A percentile compares a stretch with the other conserved stretches of the same genome.
These are phyloP conservation scores for Cydia amplana DNA, from an alignment of 1,140 invertebrate species.

Conservation along the genomic window DNA sequence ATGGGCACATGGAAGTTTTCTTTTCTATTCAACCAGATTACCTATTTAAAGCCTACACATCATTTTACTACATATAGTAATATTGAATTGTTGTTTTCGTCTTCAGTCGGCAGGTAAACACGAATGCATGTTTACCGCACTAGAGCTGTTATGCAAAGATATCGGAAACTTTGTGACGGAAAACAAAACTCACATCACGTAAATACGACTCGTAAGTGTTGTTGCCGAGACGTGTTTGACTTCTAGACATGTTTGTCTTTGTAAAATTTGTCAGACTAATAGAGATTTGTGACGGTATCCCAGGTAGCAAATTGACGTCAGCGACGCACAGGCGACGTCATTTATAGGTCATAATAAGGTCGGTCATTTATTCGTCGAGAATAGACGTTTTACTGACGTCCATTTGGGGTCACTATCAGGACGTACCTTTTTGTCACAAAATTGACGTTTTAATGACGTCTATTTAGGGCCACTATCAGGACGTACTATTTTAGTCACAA, in stretches of 20 bases:
- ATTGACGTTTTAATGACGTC: too few species aligned
- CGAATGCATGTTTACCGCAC: constrained; percentile 50
- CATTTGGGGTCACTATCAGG: too few species aligned
- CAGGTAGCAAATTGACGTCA: too few species aligned
- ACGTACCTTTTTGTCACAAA: too few species aligned
- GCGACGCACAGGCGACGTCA: too few species aligned
- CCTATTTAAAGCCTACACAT: background rate
- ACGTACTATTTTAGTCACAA: too few species aligned
- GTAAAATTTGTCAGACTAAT: background rate
- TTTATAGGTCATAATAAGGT: too few species aligned
- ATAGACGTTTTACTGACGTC: too few species aligned
- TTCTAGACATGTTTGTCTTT: constrained; percentile 25
- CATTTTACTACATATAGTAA: background rate
- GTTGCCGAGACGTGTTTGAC: constrained; percentile 36
- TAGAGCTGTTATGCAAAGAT: constrained; percentile 66
- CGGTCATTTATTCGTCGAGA: too few species aligned
- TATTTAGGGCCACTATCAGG: too few species aligned
- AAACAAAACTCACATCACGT: constrained; percentile 57
- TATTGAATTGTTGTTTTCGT: background rate
- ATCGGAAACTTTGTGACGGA: constrained; percentile 61
- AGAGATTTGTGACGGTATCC: background rate
- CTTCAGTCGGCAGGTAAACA: constrained; percentile 13
- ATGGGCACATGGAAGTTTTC: constrained; percentile 46
- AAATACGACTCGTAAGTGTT: constrained; percentile 43
- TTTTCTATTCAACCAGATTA: constrained; percentile 44